Evolutionary conservation across 2,797 vertebrate genomes (phyloP).

Genomic region (Chaenodraco wilsoni): DNA sequence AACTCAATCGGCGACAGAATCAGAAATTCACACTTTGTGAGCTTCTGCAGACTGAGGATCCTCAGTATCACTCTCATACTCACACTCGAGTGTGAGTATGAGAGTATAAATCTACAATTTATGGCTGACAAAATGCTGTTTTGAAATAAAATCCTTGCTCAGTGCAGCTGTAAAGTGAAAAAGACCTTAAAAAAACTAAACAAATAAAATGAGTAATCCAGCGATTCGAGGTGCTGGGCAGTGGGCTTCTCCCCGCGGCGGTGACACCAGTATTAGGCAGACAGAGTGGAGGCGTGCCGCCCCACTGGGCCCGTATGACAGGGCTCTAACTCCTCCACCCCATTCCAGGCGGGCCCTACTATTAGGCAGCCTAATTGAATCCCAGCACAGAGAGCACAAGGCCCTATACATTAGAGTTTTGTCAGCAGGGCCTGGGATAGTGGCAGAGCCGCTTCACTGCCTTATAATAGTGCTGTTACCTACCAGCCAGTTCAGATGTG

Average conservation of each 20-base stretch:
- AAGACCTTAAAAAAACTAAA: conserved; percentile 18
- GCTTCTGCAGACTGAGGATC: not conserved
- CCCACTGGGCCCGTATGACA: conserved; percentile 75
- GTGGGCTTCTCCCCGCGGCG: conserved; percentile 46
- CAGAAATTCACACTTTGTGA: not conserved
- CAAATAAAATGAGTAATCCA: conserved; percentile 56
- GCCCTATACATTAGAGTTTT: conserved; percentile 70
- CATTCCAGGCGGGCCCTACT: conserved; percentile 44
- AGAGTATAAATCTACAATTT: conserved; percentile 25
- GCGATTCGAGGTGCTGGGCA: conserved; percentile 30
- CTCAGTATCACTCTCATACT: no score
- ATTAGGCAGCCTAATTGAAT: conserved; percentile 73
- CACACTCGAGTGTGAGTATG: conserved; percentile 19
- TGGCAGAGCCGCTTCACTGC: conserved; percentile 66
- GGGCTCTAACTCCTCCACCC: conserved; percentile 72
- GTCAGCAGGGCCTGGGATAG: conserved; percentile 65
- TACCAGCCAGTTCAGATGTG: conserved; percentile 39
- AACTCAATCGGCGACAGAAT: no score
- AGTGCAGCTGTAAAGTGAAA: conserved; percentile 13
- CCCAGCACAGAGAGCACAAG: conserved; percentile 55
- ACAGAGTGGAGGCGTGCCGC: conserved; percentile 65
- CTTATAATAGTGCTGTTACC: conserved; percentile 73
- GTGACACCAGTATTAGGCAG: conserved; percentile 71
- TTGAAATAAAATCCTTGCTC: conserved; percentile 34
- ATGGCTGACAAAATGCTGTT: conserved; percentile 14